Evolutionary conservation across 2,888 invertebrate species (phyloP).

Genomic region (Cerceris ruficornis): DNA sequence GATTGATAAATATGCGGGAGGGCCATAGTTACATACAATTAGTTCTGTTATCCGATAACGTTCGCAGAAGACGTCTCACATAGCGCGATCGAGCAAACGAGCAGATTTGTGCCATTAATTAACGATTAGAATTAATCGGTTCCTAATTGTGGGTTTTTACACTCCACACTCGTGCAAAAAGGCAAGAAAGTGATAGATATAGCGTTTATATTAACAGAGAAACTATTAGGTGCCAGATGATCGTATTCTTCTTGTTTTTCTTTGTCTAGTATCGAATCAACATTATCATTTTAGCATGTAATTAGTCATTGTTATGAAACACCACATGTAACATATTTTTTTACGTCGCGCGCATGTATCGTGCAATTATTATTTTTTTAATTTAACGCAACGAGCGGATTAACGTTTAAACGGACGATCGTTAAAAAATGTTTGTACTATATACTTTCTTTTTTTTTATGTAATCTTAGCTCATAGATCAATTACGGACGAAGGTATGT

Average conservation of each 20-base stretch:
- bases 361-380: constrained; percentile 4
- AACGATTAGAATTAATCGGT: background rate
- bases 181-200: no score
- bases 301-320: background rate
- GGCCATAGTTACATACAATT: constrained; percentile 78
- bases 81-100: constrained; percentile 1
- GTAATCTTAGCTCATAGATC: no score
- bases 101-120: constrained; percentile 30
- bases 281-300: background rate
- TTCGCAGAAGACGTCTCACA: constrained; percentile 53
- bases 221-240: no score
- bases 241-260: background rate
- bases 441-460: no score
- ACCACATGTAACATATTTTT: constrained; percentile 1
- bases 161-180: no score
- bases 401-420: background rate
- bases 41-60: constrained; percentile 68
- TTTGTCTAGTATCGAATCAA: background rate
- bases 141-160: background rate
- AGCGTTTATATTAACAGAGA: no score
- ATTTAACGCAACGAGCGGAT: background rate
- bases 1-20: constrained; percentile 75
- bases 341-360: background rate
- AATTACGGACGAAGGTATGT: no score
- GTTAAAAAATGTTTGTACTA: background rate